Conservation (phyloP, 2,797 vertebrate species). For the Xenopus petersii region DNA sequence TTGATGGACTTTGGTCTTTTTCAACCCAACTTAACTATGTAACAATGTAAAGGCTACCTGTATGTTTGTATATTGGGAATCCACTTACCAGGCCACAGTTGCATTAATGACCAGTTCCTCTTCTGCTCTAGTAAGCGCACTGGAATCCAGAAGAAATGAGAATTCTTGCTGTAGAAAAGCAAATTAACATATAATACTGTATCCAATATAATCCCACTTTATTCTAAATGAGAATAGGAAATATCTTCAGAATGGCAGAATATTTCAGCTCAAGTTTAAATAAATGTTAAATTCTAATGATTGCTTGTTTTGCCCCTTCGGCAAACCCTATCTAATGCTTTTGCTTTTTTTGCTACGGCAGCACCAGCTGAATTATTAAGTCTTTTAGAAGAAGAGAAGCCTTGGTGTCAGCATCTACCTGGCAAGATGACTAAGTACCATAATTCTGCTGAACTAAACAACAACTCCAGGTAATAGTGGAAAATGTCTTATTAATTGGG, state of each 20-base stretch:
- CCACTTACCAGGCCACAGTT: conserved; percentile 76
- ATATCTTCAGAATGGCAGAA: background rate
- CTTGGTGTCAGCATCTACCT: background rate
- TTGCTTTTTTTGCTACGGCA: background rate
- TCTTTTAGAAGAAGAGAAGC: background rate
- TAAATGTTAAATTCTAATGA: too few species aligned
- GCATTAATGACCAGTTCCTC: conserved; percentile 74
- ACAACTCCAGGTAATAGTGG: background rate
- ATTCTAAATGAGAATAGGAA: background rate
- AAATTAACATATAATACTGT: background rate
- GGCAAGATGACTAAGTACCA: background rate
- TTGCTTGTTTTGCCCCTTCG: too few species aligned
- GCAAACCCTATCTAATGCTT: too few species aligned
- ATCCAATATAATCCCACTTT: background rate
- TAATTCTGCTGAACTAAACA: background rate
- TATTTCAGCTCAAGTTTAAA: too few species aligned
- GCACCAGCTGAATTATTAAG: conserved; percentile 2
- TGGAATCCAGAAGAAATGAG: conserved; percentile 85
- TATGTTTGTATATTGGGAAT: background rate
- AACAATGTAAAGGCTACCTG: too few species aligned
- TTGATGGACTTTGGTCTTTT: too few species aligned
- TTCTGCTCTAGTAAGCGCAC: conserved; percentile 77
- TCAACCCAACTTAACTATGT: too few species aligned
- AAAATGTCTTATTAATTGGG: background rate
- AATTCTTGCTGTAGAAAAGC: conserved; percentile 73